Conservation (phyloP, 2,797 vertebrate species). For the Leptatherina wallacei region DNA sequence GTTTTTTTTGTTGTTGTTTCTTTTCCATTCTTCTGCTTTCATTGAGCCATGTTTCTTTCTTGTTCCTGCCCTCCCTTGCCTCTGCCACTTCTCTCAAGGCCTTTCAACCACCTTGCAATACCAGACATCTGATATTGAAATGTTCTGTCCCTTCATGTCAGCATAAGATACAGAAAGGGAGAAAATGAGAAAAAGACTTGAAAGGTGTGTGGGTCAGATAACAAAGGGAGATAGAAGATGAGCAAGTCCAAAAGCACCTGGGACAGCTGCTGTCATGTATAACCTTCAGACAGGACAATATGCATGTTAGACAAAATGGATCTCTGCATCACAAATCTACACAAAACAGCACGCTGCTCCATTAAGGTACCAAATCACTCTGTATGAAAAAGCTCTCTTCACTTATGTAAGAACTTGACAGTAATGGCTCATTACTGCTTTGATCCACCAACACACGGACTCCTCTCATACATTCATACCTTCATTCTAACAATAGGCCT, state of each 20-base stretch:
- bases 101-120: slow-evolving; percentile 32
- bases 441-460: slow-evolving; percentile 76
- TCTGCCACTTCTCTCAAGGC: slow-evolving; percentile 23
- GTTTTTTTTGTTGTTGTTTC: not conserved
- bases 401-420: slow-evolving; percentile 73
- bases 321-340: slow-evolving; percentile 50
- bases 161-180: slow-evolving; percentile 27
- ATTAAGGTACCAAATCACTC: slow-evolving; percentile 62
- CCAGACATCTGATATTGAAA: slow-evolving; percentile 60
- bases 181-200: slow-evolving; percentile 44
- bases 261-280: slow-evolving; percentile 47
- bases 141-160: slow-evolving; percentile 39
- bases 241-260: slow-evolving; percentile 40
- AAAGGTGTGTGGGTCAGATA: slow-evolving; percentile 42
- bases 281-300: slow-evolving; percentile 43
- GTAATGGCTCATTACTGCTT: slow-evolving; percentile 77
- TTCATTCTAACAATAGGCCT: slow-evolving; percentile 70
- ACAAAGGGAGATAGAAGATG: slow-evolving; percentile 42
- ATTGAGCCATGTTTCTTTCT: slow-evolving; percentile 22
- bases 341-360: slow-evolving; percentile 44
- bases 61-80: slow-evolving; percentile 1
- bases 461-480: slow-evolving; percentile 68
- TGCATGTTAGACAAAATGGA: slow-evolving; percentile 38
- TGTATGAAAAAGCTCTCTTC: slow-evolving; percentile 65
- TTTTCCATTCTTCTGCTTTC: slow-evolving; percentile 17